Conservation (phyloP, 1,140 invertebrate species). For the Drosophila prosaltans region DNA sequence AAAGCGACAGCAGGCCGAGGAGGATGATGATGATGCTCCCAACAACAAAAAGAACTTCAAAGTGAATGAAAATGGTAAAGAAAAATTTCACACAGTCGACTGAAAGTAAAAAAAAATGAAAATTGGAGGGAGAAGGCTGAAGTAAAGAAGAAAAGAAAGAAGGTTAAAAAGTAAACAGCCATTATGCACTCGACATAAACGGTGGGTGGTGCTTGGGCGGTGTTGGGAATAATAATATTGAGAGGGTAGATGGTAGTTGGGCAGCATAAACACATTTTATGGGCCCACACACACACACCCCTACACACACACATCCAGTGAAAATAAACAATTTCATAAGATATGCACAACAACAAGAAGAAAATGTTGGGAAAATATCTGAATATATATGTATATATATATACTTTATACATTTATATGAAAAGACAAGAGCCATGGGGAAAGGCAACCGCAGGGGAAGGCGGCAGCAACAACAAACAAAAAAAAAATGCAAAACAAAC, state of each 20-base stretch:
- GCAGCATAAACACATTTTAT: constrained; percentile 78
- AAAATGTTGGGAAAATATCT: constrained; percentile 65
- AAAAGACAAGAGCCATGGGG: constrained; percentile 30
- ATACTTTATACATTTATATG: constrained; percentile 11
- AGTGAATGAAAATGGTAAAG: constrained; percentile 63
- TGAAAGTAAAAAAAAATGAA: constrained; percentile 3
- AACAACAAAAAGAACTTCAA: constrained; percentile 56
- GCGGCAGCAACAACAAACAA: constrained; percentile 31
- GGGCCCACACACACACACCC: constrained; percentile 36
- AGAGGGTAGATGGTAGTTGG: constrained; percentile 68
- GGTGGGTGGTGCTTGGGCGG: constrained; percentile 29
- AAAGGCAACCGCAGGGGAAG: constrained; percentile 55
- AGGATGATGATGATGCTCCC: constrained; percentile 2
- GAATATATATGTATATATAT: constrained; percentile 54
- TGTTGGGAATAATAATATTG: constrained; percentile 37
- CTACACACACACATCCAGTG: constrained; percentile 29
- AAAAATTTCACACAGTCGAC: constrained; percentile 31
- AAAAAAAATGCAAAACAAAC: constrained; percentile 62
- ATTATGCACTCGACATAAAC: constrained; percentile 78
- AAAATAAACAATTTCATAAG: constrained; percentile 81
- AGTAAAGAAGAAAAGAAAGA: constrained; percentile 20
- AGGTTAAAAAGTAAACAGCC: constrained; percentile 78
- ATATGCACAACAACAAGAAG: constrained; percentile 56
- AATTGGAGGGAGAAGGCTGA: not conserved
- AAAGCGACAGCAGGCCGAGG: constrained; percentile 41